Evolutionary conservation across 2,797 vertebrate genomes (phyloP), one percentile per base, ranked within the genome.

Genomic region (Sebastolobus altivelis): DNA sequence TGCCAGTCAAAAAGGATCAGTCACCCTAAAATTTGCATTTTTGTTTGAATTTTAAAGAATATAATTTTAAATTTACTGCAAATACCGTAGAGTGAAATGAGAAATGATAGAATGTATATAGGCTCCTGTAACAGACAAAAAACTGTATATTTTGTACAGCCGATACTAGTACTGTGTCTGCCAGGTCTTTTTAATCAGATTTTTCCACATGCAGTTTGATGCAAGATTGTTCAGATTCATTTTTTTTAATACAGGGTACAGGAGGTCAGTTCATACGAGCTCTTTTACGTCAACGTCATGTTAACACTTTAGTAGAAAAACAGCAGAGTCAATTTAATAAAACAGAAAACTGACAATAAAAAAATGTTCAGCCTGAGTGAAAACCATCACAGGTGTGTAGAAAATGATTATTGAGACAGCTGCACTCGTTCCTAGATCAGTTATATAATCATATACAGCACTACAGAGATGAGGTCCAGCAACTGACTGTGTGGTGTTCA

Each of bases 81-180:
- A 58, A 56, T 33, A 49, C 46, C 2, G 29, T 0, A 10, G 3
- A 52, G 33, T 31, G 2, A 59, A 35, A 10, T 33, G 0, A 35
- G 2, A 63, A 69, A 71, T 60, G 31, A 73, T 38, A 3, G 40
- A 33, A 46, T 71, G 31, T 75, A 58, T 56, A 76, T 74, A 56
- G 55, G 27, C n/a, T 73, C 5, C n/a, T 56, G 33, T 70, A 37
- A 66, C 33, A 52, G 75, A 72, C 11, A 27, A 4, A 12, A 13
- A 56, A 60, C 29, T 56, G 65, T 73, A 49, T 58, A 27, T 77
- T 72, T 65, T 65, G 40, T 72, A 49, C 56, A 77, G 65, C 52
- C 61, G 65, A 46, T 55, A 29, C 16, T 3, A 18, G n/a, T 10
- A 38, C n/a, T 29, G 40, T 33, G 37, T 52, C 38, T 69, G n/a